These are phyloP conservation scores for Mactra quadrangularis DNA, from an alignment of 1,140 invertebrate species.

Conservation along the genomic window DNA sequence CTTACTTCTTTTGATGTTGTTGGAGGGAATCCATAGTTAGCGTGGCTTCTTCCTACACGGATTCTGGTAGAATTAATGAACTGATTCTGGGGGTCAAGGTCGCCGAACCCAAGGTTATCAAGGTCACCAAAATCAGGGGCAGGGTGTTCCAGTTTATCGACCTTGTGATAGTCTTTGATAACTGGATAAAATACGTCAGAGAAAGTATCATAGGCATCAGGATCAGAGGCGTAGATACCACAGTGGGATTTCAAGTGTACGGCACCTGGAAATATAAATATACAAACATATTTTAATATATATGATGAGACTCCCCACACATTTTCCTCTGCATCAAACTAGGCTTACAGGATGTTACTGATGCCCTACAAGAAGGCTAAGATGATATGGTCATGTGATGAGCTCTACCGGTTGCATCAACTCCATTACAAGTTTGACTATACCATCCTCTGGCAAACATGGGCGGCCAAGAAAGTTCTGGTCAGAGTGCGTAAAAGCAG, in stretches of 20 bases:
- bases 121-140: conserved; percentile 85
- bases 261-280: conserved; percentile 66
- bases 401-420: too few relatives aligned
- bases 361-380: too few relatives aligned
- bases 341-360: too few relatives aligned
- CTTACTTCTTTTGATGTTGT: conserved; percentile 91
- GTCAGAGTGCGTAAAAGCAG: too few relatives aligned
- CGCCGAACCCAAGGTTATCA: conserved; percentile 73
- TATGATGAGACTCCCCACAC: too few relatives aligned
- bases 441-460: too few relatives aligned
- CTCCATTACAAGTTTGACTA: neutral
- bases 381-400: too few relatives aligned
- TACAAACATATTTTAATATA: too few relatives aligned
- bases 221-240: conserved; percentile 75
- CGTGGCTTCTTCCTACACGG: conserved; percentile 77
- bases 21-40: conserved; percentile 76
- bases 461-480: too few relatives aligned
- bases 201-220: conserved; percentile 78
- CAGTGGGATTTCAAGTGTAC: conserved; percentile 73
- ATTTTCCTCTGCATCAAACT: too few relatives aligned
- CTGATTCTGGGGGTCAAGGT: conserved; percentile 82
- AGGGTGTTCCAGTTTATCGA: conserved; percentile 87
- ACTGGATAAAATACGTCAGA: conserved; percentile 75
- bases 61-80: conserved; percentile 86
- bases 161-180: conserved; percentile 78